Conservation (phyloP, 2,888 invertebrate species). For the Drosophila borborema region DNA sequence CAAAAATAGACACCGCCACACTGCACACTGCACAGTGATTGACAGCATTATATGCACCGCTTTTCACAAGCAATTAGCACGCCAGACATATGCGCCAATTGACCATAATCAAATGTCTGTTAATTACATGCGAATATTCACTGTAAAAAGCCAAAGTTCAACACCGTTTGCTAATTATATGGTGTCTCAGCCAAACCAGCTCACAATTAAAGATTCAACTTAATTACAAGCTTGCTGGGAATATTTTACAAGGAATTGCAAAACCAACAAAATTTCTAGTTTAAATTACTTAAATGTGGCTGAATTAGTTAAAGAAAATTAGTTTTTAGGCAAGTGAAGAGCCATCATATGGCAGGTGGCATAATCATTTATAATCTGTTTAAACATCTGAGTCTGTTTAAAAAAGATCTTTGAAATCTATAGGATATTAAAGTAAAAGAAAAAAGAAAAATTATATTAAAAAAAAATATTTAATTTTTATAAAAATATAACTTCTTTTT, state of each 20-base stretch:
- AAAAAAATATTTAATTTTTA: too few relatives aligned
- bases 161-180: constrained; percentile 12
- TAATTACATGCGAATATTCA: constrained; percentile 16
- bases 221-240: constrained; percentile 8
- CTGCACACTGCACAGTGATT: constrained; percentile 1
- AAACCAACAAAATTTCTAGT: neutral
- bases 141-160: neutral
- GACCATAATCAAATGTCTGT: constrained; percentile 32
- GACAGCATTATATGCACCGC: constrained; percentile 34
- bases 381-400: too few relatives aligned
- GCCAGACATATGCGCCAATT: constrained; percentile 33
- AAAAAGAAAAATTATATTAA: too few relatives aligned
- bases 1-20: neutral
- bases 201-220: neutral
- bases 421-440: too few relatives aligned
- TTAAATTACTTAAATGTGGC: neutral
- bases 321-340: too few relatives aligned
- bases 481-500: too few relatives aligned
- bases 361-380: too few relatives aligned
- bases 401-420: too few relatives aligned
- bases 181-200: neutral
- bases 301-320: neutral
- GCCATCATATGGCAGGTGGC: too few relatives aligned
- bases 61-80: constrained; percentile 60
- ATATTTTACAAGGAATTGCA: neutral